phyloP scores from a whole-genome alignment of 1,140 invertebrate genomes.

The Oncopodura yosiiana region DNA sequence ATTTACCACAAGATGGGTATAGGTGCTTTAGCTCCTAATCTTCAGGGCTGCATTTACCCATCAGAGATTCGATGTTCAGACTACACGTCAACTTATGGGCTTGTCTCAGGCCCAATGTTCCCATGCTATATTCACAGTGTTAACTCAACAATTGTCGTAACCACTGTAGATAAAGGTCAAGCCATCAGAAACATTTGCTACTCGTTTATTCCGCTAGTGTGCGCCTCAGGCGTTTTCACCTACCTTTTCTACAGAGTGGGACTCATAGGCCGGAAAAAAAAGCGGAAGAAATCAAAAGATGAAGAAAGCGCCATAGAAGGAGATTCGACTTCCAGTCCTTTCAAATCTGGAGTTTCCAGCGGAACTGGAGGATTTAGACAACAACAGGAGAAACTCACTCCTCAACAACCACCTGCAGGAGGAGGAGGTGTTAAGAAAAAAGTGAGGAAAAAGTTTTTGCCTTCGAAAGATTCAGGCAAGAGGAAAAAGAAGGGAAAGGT shows the following conservation, averaged over 20 bases:
- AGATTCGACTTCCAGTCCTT: not conserved
- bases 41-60: conserved; percentile 39
- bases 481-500: conserved; percentile 28
- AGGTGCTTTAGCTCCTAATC: conserved; percentile 37
- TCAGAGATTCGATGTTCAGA: conserved; percentile 36
- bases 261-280: conserved; percentile 26
- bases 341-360: no score
- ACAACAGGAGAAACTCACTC: conserved; percentile 14
- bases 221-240: conserved; percentile 33
- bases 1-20: conserved; percentile 11
- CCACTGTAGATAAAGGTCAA: conserved; percentile 30
- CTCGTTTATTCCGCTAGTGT: conserved; percentile 34
- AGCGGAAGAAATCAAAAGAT: conserved; percentile 1
- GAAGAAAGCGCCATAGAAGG: conserved; percentile 6
- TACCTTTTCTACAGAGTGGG: conserved; percentile 36
- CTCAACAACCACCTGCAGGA: conserved; percentile 13
- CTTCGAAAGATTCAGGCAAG: conserved; percentile 27
- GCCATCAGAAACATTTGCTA: conserved; percentile 34
- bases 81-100: conserved; percentile 33
- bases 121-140: conserved; percentile 32
- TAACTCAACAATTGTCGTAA: conserved; percentile 34
- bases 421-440: conserved; percentile 26
- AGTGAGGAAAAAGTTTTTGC: conserved; percentile 32
- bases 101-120: conserved; percentile 19
- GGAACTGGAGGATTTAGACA: conserved; percentile 4